A percentile compares a stretch with the other conserved stretches of the same genome.
Evolutionary conservation across 2,113 vertebrate genomes (phyloP).

Genomic region (Camarhynchus parvulus): DNA sequence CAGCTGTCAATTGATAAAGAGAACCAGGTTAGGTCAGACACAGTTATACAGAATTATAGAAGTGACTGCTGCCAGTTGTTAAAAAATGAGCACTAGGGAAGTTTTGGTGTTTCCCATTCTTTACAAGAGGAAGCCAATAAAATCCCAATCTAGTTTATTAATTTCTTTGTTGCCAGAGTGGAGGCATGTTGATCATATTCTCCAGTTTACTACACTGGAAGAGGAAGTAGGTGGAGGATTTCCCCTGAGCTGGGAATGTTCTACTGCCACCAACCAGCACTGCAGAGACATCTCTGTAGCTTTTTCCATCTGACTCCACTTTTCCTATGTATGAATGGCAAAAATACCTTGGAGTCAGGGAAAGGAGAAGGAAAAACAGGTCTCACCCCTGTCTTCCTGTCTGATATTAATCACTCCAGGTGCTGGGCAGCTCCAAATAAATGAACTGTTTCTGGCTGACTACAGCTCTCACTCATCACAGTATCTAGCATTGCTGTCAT

Average conservation of each 20-base stretch:
- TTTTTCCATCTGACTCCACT: neutral
- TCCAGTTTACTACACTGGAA: neutral
- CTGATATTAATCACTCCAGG: neutral
- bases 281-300: neutral
- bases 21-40: neutral
- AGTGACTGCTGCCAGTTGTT: neutral
- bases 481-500: neutral
- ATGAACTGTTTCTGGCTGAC: neutral
- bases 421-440: neutral
- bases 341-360: neutral
- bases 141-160: neutral
- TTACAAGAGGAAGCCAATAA: neutral
- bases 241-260: neutral
- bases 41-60: neutral
- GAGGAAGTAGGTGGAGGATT: neutral
- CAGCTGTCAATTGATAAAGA: neutral
- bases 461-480: neutral
- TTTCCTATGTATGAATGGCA: neutral
- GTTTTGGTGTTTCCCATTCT: neutral
- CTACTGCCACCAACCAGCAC: neutral
- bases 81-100: slow-evolving; percentile 1
- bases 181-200: neutral
- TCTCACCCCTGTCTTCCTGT: neutral
- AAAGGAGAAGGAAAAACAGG: neutral
- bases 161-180: neutral